Percentiles rank a stretch among this genome's conserved stretches.
Conservation (phyloP, 2,888 invertebrate genomes). For the Nysson spinosus region DNA sequence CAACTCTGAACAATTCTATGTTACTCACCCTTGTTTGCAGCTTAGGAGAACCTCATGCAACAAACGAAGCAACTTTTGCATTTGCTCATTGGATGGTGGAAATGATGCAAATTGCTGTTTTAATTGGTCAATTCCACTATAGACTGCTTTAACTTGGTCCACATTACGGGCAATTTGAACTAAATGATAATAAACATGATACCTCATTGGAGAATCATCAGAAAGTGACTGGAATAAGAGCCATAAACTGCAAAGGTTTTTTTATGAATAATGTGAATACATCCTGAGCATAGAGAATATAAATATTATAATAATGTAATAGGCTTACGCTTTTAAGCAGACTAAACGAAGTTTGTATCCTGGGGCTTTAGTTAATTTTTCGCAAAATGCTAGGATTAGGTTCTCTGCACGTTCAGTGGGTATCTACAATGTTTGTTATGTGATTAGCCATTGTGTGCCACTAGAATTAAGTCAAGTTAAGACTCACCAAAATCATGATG, state of each 20-base stretch:
- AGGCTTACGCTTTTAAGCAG: slow-evolving; percentile 89
- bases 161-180: slow-evolving; percentile 93
- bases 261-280: neutral
- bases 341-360: slow-evolving; percentile 88
- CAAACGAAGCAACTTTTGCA: slow-evolving; percentile 93
- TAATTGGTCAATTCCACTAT: slow-evolving; percentile 89
- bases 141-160: slow-evolving; percentile 90
- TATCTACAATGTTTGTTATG: slow-evolving; percentile 79
- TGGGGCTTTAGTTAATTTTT: slow-evolving; percentile 93
- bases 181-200: slow-evolving; percentile 95
- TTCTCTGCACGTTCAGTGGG: slow-evolving; percentile 92
- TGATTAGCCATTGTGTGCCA: no score
- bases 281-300: slow-evolving; percentile 79
- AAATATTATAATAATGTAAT: slow-evolving; percentile 1
- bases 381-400: slow-evolving; percentile 93
- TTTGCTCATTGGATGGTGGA: slow-evolving; percentile 91
- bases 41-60: slow-evolving; percentile 93
- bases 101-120: slow-evolving; percentile 88
- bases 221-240: slow-evolving; percentile 95
- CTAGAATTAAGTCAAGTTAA: no score
- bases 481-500: slow-evolving; percentile 90
- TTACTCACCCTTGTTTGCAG: slow-evolving; percentile 87
- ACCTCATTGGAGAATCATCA: slow-evolving; percentile 89
- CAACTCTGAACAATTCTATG: slow-evolving; percentile 1
- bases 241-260: slow-evolving; percentile 84